Conservation (phyloP, 1,140 invertebrate species). For the Frieseomelitta varia region DNA sequence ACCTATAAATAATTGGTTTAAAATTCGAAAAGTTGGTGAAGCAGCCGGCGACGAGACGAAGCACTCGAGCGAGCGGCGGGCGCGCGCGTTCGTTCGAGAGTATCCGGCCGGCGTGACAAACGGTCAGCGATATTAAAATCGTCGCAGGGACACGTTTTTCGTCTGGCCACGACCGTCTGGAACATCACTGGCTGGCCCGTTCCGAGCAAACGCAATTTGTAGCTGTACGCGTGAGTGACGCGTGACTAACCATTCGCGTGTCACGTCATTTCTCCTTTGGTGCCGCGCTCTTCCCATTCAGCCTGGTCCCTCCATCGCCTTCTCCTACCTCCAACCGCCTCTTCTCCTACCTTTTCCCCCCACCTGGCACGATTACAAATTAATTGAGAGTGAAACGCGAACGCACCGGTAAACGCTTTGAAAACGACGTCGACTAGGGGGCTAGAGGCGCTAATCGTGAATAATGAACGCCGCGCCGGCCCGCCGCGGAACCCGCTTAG, state of each 20-base stretch:
- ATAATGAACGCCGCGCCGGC: conserved; percentile 60
- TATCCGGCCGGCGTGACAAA: conserved; percentile 50
- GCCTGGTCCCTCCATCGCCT: background rate
- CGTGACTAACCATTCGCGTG: conserved; percentile 68
- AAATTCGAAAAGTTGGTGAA: background rate
- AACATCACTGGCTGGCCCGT: conserved; percentile 32
- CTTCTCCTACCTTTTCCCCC: background rate
- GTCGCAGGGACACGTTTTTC: conserved; percentile 60
- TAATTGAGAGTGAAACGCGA: conserved; percentile 69
- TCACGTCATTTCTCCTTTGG: conserved; percentile 67
- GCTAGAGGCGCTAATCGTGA: conserved; percentile 62
- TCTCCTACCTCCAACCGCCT: background rate
- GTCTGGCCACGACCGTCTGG: background rate
- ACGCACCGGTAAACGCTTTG: conserved; percentile 55
- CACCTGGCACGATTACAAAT: conserved; percentile 58
- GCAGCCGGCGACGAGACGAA: too few species aligned
- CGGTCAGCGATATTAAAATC: conserved; percentile 60
- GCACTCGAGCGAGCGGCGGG: background rate
- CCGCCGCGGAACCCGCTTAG: conserved; percentile 42
- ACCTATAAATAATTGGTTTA: background rate
- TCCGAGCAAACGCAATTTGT: conserved; percentile 56
- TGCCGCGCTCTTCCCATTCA: conserved; percentile 53
- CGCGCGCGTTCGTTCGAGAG: background rate
- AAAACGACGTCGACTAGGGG: conserved; percentile 46
- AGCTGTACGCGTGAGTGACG: conserved; percentile 64